Percentiles rank a stretch among this genome's conserved stretches.
Evolutionary conservation across 2,888 invertebrate species (phyloP).

Genomic region (Drosophila maculinotata): DNA sequence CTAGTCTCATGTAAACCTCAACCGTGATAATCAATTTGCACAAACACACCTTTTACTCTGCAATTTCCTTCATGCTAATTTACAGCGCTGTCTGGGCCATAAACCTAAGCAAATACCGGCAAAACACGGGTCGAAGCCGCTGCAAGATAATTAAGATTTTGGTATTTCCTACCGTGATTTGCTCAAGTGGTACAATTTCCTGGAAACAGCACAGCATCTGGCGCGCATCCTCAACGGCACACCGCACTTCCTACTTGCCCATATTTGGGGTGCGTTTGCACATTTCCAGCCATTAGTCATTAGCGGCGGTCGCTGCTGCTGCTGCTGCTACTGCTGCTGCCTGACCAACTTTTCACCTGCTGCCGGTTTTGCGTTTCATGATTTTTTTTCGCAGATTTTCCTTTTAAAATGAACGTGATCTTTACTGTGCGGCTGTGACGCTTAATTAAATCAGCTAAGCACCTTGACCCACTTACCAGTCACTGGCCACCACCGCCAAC

Average conservation of each 20-base stretch:
- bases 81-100: conserved; percentile 22
- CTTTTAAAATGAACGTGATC: conserved; percentile 65
- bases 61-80: conserved; percentile 54
- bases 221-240: conserved; percentile 44
- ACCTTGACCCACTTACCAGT: conserved; percentile 73
- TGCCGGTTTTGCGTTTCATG: conserved; percentile 40
- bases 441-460: conserved; percentile 74
- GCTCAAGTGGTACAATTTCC: conserved; percentile 66
- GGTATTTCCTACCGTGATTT: conserved; percentile 68
- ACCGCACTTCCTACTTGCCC: conserved; percentile 63
- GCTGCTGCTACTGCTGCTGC: conserved; percentile 36
- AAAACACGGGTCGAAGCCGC: conserved; percentile 20
- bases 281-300: conserved; percentile 63
- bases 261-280: conserved; percentile 44
- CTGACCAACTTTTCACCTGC: conserved; percentile 60
- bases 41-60: conserved; percentile 3
- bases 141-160: conserved; percentile 62
- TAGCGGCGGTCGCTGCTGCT: conserved; percentile 49
- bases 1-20: too few species aligned
- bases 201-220: conserved; percentile 57
- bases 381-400: conserved; percentile 57
- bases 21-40: conserved; percentile 23
- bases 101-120: conserved; percentile 35
- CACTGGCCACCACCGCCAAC: conserved; percentile 28
- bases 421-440: conserved; percentile 43